These are phyloP conservation scores for Eulemur mongoz DNA, from an alignment of 2,797 vertebrate genomes.

Conservation along the genomic window DNA sequence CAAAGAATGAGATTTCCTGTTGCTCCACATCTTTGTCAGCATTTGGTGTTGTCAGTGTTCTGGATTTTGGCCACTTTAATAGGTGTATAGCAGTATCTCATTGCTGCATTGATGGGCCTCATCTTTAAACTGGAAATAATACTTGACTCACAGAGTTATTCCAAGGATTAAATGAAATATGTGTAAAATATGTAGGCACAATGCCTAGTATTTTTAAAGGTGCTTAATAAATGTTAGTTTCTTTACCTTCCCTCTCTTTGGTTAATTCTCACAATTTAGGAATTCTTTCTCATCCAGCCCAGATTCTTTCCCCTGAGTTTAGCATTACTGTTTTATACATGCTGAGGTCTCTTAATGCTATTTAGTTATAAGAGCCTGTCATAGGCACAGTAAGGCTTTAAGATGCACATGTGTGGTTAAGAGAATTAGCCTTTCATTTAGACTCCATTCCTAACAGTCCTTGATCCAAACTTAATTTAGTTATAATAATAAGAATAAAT, in stretches of 20 bases:
- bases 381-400: not conserved
- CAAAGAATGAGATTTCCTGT: not conserved
- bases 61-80: not conserved
- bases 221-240: not conserved
- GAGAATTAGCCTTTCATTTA: not conserved
- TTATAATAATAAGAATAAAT: slow-evolving; percentile 29
- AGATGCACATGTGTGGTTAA: not conserved
- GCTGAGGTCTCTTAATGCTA: not conserved
- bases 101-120: not conserved
- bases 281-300: not conserved
- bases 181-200: not conserved
- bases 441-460: not conserved
- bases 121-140: slow-evolving; percentile 28
- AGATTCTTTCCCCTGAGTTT: not conserved
- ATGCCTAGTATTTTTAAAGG: not conserved
- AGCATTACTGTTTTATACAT: not conserved
- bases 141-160: not conserved
- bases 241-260: not conserved
- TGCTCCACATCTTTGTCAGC: not conserved
- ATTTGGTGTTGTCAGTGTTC: not conserved
- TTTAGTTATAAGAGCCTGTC: not conserved
- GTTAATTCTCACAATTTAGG: not conserved
- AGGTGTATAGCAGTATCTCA: not conserved
- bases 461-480: slow-evolving; percentile 19
- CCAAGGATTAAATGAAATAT: not conserved